Evolutionary conservation across 1,140 invertebrate species (phyloP), one percentile per base, ranked within the genome.

Genomic region (Tenebrio molitor): DNA sequence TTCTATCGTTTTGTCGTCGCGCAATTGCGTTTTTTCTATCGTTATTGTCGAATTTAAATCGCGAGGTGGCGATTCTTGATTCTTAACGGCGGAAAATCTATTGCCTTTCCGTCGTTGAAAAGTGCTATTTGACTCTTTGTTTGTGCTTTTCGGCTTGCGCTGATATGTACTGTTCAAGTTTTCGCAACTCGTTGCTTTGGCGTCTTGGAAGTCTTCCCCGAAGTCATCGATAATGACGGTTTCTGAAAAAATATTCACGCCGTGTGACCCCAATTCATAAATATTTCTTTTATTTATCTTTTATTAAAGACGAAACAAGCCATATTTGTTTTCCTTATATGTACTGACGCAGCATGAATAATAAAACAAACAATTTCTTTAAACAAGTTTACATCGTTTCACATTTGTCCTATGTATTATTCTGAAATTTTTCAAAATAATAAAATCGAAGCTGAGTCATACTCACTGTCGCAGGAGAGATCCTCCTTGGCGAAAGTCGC

Each of bases 341-440:
- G n/a, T n/a, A n/a, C n/a, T n/a, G n/a, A n/a, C n/a, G n/a, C n/a
- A n/a, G n/a, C n/a, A n/a, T n/a, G n/a, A n/a, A n/a, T n/a, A n/a
- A n/a, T n/a, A n/a, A n/a, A n/a, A n/a, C n/a, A n/a, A n/a, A n/a
- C n/a, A n/a, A n/a, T n/a, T n/a, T n/a, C n/a, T n/a, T n/a, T n/a
- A n/a, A n/a, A n/a, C n/a, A n/a, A n/a, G n/a, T n/a, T n/a, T n/a
- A n/a, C n/a, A n/a, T n/a, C n/a, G n/a, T 8, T 46, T 12, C 7
- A 46, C 62, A 17, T 16, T 89, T 85, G 82, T 90, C 86, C 0
- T n/a, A n/a, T n/a, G n/a, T n/a, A n/a, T n/a, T n/a, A n/a, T n/a
- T n/a, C n/a, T n/a, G n/a, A n/a, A n/a, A n/a, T n/a, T n/a, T n/a
- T 15, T 14, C n/a, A 5, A 44, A 17, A 17, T 44, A 6, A 15